Percentiles rank a stretch among this genome's conserved stretches.
phyloP scores from a whole-genome alignment of 2,797 vertebrate species.

The Notamacropus eugenii region DNA sequence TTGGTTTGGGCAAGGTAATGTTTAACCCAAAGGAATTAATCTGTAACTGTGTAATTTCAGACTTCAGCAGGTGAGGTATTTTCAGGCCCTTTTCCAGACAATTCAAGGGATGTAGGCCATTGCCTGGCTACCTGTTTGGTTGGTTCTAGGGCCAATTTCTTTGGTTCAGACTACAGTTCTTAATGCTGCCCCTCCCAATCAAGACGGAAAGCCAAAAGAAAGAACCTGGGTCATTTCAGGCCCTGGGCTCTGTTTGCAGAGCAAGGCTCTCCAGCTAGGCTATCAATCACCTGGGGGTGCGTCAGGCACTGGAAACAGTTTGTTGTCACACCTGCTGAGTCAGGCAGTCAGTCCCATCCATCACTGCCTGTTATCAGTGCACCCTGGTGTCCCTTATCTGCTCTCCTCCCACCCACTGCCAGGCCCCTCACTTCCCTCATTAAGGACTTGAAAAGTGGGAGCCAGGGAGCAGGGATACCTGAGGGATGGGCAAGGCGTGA shows the following conservation, averaged over 20 bases:
- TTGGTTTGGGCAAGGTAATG: not conserved
- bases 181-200: not conserved
- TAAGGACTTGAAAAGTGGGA: not conserved
- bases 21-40: not conserved
- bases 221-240: not conserved
- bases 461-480: not conserved
- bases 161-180: not conserved
- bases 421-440: not conserved
- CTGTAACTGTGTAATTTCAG: not conserved
- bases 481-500: not conserved
- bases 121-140: not conserved
- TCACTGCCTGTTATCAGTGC: not conserved
- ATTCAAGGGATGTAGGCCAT: not conserved
- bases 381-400: not conserved
- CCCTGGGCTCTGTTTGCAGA: not conserved
- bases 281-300: constrained; percentile 36
- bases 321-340: constrained; percentile 50
- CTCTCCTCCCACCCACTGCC: not conserved
- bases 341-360: not conserved
- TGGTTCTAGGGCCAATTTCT: not conserved
- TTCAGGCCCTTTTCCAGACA: not conserved
- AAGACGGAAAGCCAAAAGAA: not conserved
- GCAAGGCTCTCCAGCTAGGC: not conserved
- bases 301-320: not conserved
- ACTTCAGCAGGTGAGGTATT: not conserved